Evolutionary conservation across 1,140 invertebrate species (phyloP), one percentile per base, ranked within the genome.

Genomic region (Nephila pilipes): DNA sequence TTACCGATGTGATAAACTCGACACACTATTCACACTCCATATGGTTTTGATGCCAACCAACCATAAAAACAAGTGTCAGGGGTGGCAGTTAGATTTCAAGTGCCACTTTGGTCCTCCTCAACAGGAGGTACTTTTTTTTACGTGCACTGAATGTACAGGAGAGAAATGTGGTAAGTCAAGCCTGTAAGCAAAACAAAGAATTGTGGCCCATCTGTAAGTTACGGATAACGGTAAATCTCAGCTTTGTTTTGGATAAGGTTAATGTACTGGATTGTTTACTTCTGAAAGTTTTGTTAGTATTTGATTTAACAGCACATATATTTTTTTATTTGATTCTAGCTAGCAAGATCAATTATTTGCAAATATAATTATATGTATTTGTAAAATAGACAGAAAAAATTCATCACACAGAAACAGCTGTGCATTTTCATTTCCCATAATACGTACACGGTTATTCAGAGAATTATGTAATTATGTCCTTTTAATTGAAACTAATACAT

Each of bases 31-130:
- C 29, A 75, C 69, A 75, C 69, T 20, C 69, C 69, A 75, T 75
- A 75, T 75, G 69, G 25, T 75, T 75, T 75, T 75, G 69, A 75
- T 75, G 16, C 69, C 69, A 75, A 20, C 69, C 69, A 75, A 29
- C 69, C 69, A 75, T 75, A 75, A 75, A 75, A 75, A 75, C 32
- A 25, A 32, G 69, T 29, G 69, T 75, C 29, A 20, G 29, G 69
- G 69, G 69, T 29, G 14, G 69, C 32, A 75, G 69, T 75, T 75
- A 32, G 69, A 75, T 75, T 75, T 75, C 69, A 75, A 75, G 69
- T 36, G 69, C 69, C 69, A 75, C 69, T 75, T 75, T 36, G 32
- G 69, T 5, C 16, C 29, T 29, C 29, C 29, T 75, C 32, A 75
- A 75, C 69, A 75, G 69, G 69, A 10, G 29, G 69, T 32, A 36